Base-by-base conservation (phyloP, 2,888 invertebrate genomes). In the Sthenelais limicola region DNA sequence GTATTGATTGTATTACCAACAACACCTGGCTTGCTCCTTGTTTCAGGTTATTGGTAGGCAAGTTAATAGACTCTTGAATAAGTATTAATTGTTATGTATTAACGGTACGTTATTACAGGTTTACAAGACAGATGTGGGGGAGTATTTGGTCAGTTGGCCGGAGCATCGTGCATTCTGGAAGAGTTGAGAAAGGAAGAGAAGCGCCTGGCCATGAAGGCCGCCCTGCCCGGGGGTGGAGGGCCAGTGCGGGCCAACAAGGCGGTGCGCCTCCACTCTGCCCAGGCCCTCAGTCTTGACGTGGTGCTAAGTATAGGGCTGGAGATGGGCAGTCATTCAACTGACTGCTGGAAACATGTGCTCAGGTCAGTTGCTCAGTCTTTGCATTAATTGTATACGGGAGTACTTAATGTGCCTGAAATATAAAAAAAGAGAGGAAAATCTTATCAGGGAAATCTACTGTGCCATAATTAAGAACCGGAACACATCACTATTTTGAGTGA, bases 321-420 rank as follows among this genome's bases (percentile, higher is more conserved):
- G 84, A 90, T 97, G 7, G 97, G 96, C 3, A 95, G 96, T 48
- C 96, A 96, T 83, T 94, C 96, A 32, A 91, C 94, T 24, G 94
- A 95, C 78, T 97, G 97, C 83, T 98, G 98, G 98, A 94, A 94
- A 77, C 96, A 98, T 85, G 94, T 98, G 74, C 96, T 98, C 85
- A 92, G 94, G 87, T 86, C 69, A 52, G 21, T 35, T 1, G 3
- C 30, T 56, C n/a, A n/a, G 35, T 62, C 28, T 43, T 43, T 43
- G 43, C 12, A 15, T 52, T 24, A 9, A 52, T 52, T 52, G 21
- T 12, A n/a, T n/a, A n/a, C n/a, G n/a, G n/a, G n/a, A n/a, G n/a
- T n/a, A n/a, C n/a, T n/a, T n/a, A n/a, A n/a, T n/a, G n/a, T n/a
- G n/a, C n/a, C n/a, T n/a, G n/a, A n/a, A n/a, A n/a, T n/a, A n/a